Percentiles rank a stretch among this genome's conserved stretches.
Evolutionary conservation across 2,113 vertebrate species (phyloP).

Genomic region (Neogobius melanostomus): DNA sequence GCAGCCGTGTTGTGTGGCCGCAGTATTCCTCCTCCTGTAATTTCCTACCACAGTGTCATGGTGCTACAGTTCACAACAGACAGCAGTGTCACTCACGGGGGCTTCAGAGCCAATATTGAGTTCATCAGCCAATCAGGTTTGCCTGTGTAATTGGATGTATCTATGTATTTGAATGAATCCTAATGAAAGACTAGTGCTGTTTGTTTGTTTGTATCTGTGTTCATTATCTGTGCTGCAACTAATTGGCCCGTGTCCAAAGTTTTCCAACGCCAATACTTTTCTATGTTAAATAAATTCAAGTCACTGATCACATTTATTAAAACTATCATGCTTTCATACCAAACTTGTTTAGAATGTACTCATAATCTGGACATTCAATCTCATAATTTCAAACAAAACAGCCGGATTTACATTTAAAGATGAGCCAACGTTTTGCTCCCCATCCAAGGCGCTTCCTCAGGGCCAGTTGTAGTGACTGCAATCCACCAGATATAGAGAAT

Average conservation of each 20-base stretch:
- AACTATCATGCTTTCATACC: too few species aligned
- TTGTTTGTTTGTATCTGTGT: neutral
- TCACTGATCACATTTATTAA: too few species aligned
- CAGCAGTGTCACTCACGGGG: conserved; percentile 67
- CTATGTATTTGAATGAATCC: neutral
- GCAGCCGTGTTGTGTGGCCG: conserved; percentile 79
- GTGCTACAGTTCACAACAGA: conserved; percentile 78
- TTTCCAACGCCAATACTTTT: neutral
- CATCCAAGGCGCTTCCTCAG: too few species aligned
- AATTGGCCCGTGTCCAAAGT: neutral
- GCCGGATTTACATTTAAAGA: too few species aligned
- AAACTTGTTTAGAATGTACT: too few species aligned
- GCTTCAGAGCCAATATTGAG: conserved; percentile 76
- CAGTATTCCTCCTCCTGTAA: conserved; percentile 67
- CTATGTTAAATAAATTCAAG: too few species aligned
- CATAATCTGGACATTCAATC: too few species aligned
- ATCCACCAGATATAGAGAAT: too few species aligned
- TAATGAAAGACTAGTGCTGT: too few species aligned
- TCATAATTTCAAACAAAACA: too few species aligned
- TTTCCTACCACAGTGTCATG: conserved; percentile 78
- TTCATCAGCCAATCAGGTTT: conserved; percentile 80
- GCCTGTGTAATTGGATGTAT: neutral
- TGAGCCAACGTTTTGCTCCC: too few species aligned
- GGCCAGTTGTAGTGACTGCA: too few species aligned
- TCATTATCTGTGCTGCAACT: neutral